Evolutionary conservation across 2,888 invertebrate genomes (phyloP), one percentile per base, ranked within the genome.

Genomic region (Chymomyza procnemis): DNA sequence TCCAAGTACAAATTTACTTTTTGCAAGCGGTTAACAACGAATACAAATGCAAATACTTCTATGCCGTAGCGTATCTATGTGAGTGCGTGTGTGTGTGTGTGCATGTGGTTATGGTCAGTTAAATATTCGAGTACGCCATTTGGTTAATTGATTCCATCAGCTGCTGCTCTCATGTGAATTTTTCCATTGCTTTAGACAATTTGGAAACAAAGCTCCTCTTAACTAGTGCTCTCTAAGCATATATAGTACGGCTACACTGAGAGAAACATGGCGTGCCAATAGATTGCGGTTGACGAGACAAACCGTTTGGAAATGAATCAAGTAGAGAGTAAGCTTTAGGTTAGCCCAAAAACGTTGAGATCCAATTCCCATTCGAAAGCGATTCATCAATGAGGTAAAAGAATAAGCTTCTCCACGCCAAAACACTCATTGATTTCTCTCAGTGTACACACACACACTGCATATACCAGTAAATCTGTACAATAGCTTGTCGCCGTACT

Each of bases 91-190:
- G 58, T 26, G 1, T 56, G 18, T 55, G 54, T 56, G 63, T 47
- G 63, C 16, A 16, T 56, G 47, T 14, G 47, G 47, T 52, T 56
- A 60, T 63, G 67, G 68, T 16, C 72, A 55, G 74, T 70, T 69
- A 69, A 84, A 87, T 83, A 86, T 81, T 84, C 74, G 79, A 50
- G 16, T 50, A 19, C 76, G 80, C 78, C 79, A 80, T 80, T 80
- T 76, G 75, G 83, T 87, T 87, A 85, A 87, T 87, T 85, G 87
- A 85, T 83, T 87, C 74, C 71, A 79, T 74, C 74, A 65, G 71
- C 63, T 67, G 56, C 47, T 4, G 18, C 34, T 22, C 52, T 57
- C 22, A 50, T 19, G 46, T 18, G 30, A 34, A 50, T 55, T 46
- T 50, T 57, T 63, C 55, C 22, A 59, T 68, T 58, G 61, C 26